Conservation (phyloP, 2,797 vertebrate genomes). For the Telmatherina bonti region DNA sequence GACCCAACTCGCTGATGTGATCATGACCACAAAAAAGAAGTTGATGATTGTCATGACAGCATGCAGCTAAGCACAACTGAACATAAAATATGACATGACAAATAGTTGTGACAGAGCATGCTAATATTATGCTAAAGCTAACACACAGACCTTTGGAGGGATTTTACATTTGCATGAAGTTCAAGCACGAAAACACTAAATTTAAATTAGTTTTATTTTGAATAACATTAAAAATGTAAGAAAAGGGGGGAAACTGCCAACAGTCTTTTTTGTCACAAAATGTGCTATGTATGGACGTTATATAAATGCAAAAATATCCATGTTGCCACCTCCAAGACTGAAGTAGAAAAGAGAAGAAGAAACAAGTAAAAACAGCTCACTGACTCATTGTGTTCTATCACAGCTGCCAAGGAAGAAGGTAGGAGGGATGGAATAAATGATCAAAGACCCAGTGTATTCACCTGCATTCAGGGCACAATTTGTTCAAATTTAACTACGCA, state of each 20-base stretch:
- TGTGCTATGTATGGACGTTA: not conserved
- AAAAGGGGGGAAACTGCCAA: not conserved
- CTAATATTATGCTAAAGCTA: conserved; percentile 24
- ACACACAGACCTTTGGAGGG: conserved; percentile 7
- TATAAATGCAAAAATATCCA: conserved; percentile 15
- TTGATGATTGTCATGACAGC: conserved; percentile 31
- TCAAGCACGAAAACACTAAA: not conserved
- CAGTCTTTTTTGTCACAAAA: not conserved
- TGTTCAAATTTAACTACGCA: conserved; percentile 52
- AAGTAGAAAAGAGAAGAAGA: conserved; percentile 26
- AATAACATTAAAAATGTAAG: not conserved
- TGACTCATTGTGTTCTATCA: conserved; percentile 53
- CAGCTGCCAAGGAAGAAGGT: conserved; percentile 50
- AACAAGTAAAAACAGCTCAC: conserved; percentile 44
- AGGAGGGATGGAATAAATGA: conserved; percentile 56
- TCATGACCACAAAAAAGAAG: conserved; percentile 26
- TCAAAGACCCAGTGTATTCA: conserved; percentile 47
- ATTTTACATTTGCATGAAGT: not conserved
- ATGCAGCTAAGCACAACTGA: conserved; percentile 21
- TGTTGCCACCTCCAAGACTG: conserved; percentile 13
- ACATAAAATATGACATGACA: conserved; percentile 6
- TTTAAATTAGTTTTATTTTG: not conserved
- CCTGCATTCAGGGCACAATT: conserved; percentile 53
- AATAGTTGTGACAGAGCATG: not conserved
- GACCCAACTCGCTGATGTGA: conserved; percentile 8